Evolutionary conservation across 2,888 invertebrate genomes (phyloP), one percentile per base, ranked within the genome.

Genomic region (Pachymerium ferrugineum): DNA sequence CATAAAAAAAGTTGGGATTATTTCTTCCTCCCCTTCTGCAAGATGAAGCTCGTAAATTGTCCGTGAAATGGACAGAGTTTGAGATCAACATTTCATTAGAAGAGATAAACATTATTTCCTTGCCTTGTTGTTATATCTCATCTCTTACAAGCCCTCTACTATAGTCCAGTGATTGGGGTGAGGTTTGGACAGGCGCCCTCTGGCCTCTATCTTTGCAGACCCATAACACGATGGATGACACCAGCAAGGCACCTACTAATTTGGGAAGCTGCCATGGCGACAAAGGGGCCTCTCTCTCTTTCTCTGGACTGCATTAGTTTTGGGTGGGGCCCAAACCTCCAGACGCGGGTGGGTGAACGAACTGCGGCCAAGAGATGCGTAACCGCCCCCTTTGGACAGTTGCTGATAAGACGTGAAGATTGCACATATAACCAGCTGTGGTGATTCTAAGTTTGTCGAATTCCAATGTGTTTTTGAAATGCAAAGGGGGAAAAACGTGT

Each of bases 1-100:
- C n/a, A n/a, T n/a, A n/a, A n/a, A n/a, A n/a, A n/a, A n/a, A n/a
- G n/a, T n/a, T n/a, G n/a, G n/a, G n/a, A n/a, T n/a, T n/a, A n/a
- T n/a, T n/a, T n/a, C n/a, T n/a, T n/a, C n/a, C n/a, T n/a, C n/a
- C n/a, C n/a, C n/a, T n/a, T n/a, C n/a, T n/a, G n/a, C 0, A 62
- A 62, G 28, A 62, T 22, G 62, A 14, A 8, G 62, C 62, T 62
- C 62, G 62, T 62, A 62, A 62, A 62, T 62, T 25, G 62, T 62
- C 25, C 62, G 28, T 10, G 62, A 62, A 62, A 62, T 62, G 62
- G 62, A 19, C 47, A 4, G 14, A 62, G 25, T 62, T 62, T 62
- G 62, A 28, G 62, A 62, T 62, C 62, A 62, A 62, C 62, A 62
- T 62, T 62, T 62, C 62, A 62, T 62, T 62, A 62, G 62, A 62